A percentile compares a stretch with the other conserved stretches of the same genome.
These are phyloP conservation scores for Alentia gelatinosa DNA, from an alignment of 2,888 invertebrate species.

Conservation along the genomic window DNA sequence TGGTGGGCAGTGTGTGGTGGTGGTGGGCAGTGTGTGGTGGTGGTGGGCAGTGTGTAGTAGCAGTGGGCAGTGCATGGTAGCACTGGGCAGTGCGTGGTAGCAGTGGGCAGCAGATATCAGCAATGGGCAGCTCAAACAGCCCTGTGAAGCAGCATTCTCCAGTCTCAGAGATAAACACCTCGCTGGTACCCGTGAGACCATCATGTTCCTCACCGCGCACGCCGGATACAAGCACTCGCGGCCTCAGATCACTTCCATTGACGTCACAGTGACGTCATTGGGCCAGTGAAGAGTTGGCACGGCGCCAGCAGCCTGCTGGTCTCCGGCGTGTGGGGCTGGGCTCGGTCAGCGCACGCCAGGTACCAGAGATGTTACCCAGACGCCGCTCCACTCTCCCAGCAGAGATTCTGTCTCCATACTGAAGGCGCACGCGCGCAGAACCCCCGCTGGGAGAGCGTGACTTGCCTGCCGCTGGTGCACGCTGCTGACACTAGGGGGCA, in stretches of 20 bases:
- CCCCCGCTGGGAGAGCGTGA: not conserved
- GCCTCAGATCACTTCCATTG: no score
- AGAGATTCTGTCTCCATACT: not conserved
- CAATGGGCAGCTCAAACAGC: no score
- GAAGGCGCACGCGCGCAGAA: not conserved
- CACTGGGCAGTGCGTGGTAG: not conserved
- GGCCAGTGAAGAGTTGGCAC: not conserved
- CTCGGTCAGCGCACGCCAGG: not conserved
- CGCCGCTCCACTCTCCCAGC: not conserved
- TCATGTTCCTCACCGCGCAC: not conserved
- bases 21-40: not conserved
- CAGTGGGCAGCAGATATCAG: not conserved
- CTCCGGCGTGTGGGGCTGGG: not conserved
- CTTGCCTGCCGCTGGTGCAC: not conserved
- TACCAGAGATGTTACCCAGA: constrained; percentile 8
- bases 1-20: not conserved
- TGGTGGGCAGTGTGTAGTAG: not conserved
- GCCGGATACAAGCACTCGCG: not conserved
- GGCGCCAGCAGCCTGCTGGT: not conserved
- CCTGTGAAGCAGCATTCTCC: not conserved
- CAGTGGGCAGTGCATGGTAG: not conserved
- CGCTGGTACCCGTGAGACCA: not conserved
- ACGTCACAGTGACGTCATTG: not conserved
- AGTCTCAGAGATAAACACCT: not conserved
- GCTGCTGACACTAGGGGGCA: not conserved